Conservation (phyloP, 2,113 vertebrate species). For the Serilophus lunatus region DNA sequence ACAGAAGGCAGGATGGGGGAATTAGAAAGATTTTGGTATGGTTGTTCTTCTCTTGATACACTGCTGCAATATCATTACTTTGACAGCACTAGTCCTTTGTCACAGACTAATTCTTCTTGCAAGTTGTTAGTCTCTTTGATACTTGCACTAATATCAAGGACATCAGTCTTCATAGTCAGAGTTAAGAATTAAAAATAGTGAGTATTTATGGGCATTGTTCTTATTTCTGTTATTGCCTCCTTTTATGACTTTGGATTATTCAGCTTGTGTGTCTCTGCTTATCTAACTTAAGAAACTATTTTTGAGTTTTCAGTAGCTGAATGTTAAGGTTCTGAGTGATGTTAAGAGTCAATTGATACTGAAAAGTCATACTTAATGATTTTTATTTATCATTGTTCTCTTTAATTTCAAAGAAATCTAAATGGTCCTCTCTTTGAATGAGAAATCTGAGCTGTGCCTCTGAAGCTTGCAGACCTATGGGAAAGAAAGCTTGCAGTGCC, state of each 20-base stretch:
- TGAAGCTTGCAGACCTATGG: background rate
- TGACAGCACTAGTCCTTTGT: constrained; percentile 7
- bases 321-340: background rate
- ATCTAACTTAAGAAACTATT: background rate
- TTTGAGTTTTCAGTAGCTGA: background rate
- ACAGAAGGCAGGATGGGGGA: background rate
- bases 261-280: background rate
- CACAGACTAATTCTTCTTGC: constrained; percentile 20
- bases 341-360: background rate
- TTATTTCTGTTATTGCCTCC: constrained; percentile 8
- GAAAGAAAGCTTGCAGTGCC: background rate
- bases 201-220: constrained; percentile 7
- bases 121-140: constrained; percentile 30
- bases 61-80: constrained; percentile 48
- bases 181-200: constrained; percentile 21
- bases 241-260: background rate
- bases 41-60: constrained; percentile 47
- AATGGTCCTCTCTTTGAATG: background rate
- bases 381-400: background rate
- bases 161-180: constrained; percentile 34
- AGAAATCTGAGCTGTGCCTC: background rate
- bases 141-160: constrained; percentile 31
- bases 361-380: background rate
- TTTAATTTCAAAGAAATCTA: background rate
- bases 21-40: background rate